Evolutionary conservation across 2,113 vertebrate species (phyloP).

Genomic region (Myiopsitta monachus): DNA sequence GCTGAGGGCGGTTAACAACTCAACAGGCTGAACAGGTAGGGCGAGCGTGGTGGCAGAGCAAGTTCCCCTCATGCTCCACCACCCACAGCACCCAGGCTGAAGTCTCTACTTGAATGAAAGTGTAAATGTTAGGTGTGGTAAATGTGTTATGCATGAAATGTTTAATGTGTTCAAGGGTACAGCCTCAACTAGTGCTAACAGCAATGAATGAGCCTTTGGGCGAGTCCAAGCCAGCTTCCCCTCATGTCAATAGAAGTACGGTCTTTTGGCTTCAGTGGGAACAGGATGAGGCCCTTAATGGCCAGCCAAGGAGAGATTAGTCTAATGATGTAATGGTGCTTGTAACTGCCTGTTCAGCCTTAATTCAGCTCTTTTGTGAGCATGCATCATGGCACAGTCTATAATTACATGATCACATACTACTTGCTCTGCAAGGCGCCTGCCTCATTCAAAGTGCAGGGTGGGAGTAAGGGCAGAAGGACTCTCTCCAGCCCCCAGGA

Average conservation of each 20-base stretch:
- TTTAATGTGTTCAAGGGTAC: neutral
- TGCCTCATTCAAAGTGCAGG: fast-evolving
- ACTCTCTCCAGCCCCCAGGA: neutral
- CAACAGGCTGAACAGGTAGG: conserved; percentile 49
- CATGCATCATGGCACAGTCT: neutral
- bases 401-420: conserved; percentile 10
- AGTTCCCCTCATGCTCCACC: conserved; percentile 29
- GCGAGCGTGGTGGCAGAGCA: neutral
- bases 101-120: conserved; percentile 31
- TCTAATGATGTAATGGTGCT: conserved; percentile 45
- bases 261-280: conserved; percentile 23
- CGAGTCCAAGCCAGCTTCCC: neutral
- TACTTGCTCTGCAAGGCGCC: neutral
- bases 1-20: neutral
- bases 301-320: conserved; percentile 40
- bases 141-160: neutral
- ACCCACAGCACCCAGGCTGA: neutral
- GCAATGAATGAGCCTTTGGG: conserved; percentile 5
- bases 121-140: conserved; percentile 35
- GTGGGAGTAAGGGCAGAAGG: neutral
- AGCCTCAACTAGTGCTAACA: neutral
- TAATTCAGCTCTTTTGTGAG: conserved; percentile 24
- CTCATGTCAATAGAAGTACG: neutral
- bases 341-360: conserved; percentile 45
- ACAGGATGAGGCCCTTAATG: conserved; percentile 11